phyloP scores from a whole-genome alignment of 2,888 invertebrate genomes.

The Lasioglossum figueresi region DNA sequence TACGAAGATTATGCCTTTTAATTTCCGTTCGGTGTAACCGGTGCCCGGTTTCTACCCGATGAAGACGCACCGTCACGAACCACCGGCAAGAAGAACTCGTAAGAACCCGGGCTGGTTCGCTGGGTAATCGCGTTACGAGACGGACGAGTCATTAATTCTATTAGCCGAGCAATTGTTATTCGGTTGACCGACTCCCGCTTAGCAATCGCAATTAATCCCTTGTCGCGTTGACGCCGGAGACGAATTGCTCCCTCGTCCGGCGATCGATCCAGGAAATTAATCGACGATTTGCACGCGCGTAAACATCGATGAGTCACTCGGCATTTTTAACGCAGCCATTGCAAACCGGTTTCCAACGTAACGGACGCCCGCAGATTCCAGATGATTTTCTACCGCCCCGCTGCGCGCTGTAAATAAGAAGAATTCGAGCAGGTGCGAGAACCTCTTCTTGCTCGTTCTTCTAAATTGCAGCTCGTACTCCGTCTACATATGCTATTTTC shows the following conservation, averaged over 20 bases:
- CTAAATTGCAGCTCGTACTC: background rate
- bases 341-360: background rate
- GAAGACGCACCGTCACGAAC: background rate
- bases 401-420: background rate
- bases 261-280: conserved; percentile 61
- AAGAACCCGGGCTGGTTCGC: background rate
- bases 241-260: conserved; percentile 47
- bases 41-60: background rate
- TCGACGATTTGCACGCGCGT: conserved; percentile 51
- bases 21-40: background rate
- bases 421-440: background rate
- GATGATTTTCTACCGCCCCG: background rate
- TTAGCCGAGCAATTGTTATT: conserved; percentile 48
- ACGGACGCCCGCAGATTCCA: background rate
- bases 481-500: too few relatives aligned
- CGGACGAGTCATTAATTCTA: conserved; percentile 51
- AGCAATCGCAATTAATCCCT: conserved; percentile 56
- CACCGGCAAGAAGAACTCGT: background rate
- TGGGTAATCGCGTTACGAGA: conserved; percentile 19
- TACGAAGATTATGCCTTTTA: background rate
- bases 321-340: background rate
- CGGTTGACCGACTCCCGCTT: conserved; percentile 43
- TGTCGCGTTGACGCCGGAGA: conserved; percentile 39
- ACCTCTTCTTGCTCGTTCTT: background rate
- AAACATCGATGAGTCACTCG: background rate